A percentile compares a stretch with the other conserved stretches of the same genome.
These are phyloP conservation scores for Thymelicus sylvestris DNA, from an alignment of 2,888 invertebrate genomes.

Conservation along the genomic window DNA sequence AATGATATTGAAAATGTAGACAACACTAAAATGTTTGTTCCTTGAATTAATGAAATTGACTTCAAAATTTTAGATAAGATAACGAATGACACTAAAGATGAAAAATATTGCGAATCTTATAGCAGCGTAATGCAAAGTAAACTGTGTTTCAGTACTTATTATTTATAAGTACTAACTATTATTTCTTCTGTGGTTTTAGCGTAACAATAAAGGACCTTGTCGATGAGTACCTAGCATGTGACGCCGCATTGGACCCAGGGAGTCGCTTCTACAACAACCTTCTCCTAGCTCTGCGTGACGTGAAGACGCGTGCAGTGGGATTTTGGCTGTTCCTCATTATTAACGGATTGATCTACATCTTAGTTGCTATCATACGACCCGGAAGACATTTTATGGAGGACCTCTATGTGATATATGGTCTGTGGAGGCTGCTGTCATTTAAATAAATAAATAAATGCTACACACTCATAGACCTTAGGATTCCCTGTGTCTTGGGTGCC, in stretches of 20 bases:
- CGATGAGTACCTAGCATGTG: slow-evolving; percentile 49
- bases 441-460: too few species aligned
- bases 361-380: slow-evolving; percentile 48
- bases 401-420: slow-evolving; percentile 53
- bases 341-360: slow-evolving; percentile 54
- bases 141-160: slow-evolving; percentile 50
- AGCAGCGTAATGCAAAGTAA: neutral
- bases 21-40: too few species aligned
- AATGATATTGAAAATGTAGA: neutral
- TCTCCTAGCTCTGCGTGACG: slow-evolving; percentile 46
- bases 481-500: too few species aligned
- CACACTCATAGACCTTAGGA: too few species aligned
- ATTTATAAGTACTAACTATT: too few species aligned
- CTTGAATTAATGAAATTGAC: too few species aligned
- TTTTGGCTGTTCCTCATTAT: slow-evolving; percentile 58
- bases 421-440: neutral
- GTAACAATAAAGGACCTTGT: slow-evolving; percentile 52
- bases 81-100: too few species aligned
- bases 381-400: slow-evolving; percentile 59
- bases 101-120: too few species aligned
- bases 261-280: slow-evolving; percentile 56
- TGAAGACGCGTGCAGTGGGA: slow-evolving; percentile 57
- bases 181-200: too few species aligned
- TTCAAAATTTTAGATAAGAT: too few species aligned
- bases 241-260: slow-evolving; percentile 46